Base-by-base conservation (phyloP, 2,113 vertebrate species). In the Caloenas nicobarica region DNA sequence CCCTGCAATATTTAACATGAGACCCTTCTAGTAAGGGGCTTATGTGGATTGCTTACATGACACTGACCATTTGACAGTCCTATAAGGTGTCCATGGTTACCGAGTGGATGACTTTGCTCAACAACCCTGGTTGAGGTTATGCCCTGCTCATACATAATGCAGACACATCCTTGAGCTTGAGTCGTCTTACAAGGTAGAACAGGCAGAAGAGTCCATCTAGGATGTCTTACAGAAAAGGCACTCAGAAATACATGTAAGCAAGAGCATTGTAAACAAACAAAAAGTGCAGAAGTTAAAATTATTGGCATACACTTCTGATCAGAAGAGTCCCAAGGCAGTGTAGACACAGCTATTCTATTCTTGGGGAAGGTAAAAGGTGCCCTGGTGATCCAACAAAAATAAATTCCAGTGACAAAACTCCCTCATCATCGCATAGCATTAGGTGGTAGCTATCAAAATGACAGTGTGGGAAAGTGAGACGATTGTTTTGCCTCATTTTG, bases 21-120 rank as follows among this genome's bases (percentile, higher is more conserved):
- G 2, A 3, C 0, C 5, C 11, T 46, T 46, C 60, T 50, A 50
- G 16, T 26, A 87, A 58, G n/a, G 9, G 0, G 2, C 24, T 42
- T 72, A 6, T 3, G 38, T 26, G 12, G 7, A 40, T 83, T 73
- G 1, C 10, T 93, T 56, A 22, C n/a, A 40, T 53, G 31, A 68
- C 5, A 7, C 28, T 64, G 46, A 46, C 16, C 22, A 16, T 64
- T 36, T 66, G 60, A 58, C 14, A 31, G 46, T 56, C 24, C 33
- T 13, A 13, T n/a, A 89, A 62, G 9, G 5, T 24, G 19, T 46
- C 66, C 46, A 11, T 40, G 57, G 56, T 11, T 31, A n/a, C 24
- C 28, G 9, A 18, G 9, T 28, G 36, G 92, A 57, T 36, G 31
- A 31, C 13, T 76, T 65, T 25, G 16, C 21, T 69, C 56, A 44